Percentiles rank a stretch among this genome's conserved stretches.
phyloP scores from a whole-genome alignment of 2,113 vertebrate species.

The Triplophysa tibetana region DNA sequence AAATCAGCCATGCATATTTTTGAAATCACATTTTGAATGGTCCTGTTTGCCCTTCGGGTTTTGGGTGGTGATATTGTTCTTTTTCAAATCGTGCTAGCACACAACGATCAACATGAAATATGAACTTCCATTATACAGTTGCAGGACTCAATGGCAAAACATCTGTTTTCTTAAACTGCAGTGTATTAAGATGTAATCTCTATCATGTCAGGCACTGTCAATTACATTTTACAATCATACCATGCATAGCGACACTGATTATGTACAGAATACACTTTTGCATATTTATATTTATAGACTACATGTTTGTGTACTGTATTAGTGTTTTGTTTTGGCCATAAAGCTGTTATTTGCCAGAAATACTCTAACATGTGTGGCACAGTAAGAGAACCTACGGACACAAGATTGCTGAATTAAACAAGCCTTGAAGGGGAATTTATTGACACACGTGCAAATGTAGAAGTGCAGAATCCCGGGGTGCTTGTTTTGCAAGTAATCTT shows the following conservation, averaged over 20 bases:
- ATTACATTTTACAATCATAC: constrained; percentile 30
- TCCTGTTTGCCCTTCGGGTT: constrained; percentile 59
- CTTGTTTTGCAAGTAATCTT: too few relatives aligned
- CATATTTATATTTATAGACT: neutral
- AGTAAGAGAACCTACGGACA: too few relatives aligned
- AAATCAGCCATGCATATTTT: constrained; percentile 52
- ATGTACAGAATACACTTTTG: neutral
- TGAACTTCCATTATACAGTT: constrained; percentile 63
- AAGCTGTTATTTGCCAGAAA: neutral
- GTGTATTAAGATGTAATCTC: constrained; percentile 59
- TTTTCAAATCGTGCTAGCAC: constrained; percentile 65
- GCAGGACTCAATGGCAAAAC: constrained; percentile 56
- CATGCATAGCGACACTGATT: too few relatives aligned
- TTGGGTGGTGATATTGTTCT: constrained; percentile 58
- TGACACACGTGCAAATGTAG: too few relatives aligned
- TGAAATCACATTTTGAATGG: constrained; percentile 56
- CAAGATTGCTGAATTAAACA: too few relatives aligned
- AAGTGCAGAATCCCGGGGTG: too few relatives aligned
- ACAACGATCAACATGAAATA: constrained; percentile 61
- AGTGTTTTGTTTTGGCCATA: too few relatives aligned
- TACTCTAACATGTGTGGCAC: too few relatives aligned
- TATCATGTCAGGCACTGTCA: constrained; percentile 58
- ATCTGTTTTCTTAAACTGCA: constrained; percentile 62
- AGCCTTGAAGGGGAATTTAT: too few relatives aligned
- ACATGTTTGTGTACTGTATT: too few relatives aligned